Evolutionary conservation across 2,797 vertebrate genomes (phyloP), one percentile per base, ranked within the genome.

Genomic region (Notoglanidium macrostoma): DNA sequence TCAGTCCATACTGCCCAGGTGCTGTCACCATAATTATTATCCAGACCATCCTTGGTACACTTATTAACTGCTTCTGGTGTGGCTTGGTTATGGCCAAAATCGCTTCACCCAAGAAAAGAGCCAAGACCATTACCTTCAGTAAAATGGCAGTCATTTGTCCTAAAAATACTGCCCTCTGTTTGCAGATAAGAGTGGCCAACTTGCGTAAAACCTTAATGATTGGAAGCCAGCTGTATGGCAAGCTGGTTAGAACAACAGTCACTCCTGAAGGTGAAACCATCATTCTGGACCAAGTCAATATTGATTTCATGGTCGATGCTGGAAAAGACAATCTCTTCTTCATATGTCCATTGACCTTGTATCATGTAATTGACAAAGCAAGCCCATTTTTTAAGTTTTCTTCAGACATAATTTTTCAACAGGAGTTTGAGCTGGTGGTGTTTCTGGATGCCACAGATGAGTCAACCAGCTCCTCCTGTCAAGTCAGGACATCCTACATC

Each of bases 61-160:
- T 96, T 84, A 95, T 96, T 89, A 96, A 96, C 46, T 96, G 96
- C 14, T 96, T 96, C 88, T 96, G 96, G 96, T 96, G 96, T 0
- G 96, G 96, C 0, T 95, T 96, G 88, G 96, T 96, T 86, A 90
- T 96, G 89, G 96, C 95, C 88, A 96, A 96, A 92, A 96, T 96
- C 84, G 95, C 96, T 0, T 93, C 95, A 86, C 93, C 96, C 68
- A 96, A 96, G 54, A 96, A 96, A 94, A 67, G 80, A 61, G 80
- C 80, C 9, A 83, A 83, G 44, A 83, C 80, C 7, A 83, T 83
- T 83, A 65, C 80, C 15, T 83, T 83, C 10, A 83, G 80, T 21
- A 67, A 83, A 51, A 83, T 67, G 26, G 80, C 80, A 32, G 80
- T 83, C 2, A 83, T 83, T 67, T 83, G 61, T 51, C 61, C 44